A percentile compares a stretch with the other conserved stretches of the same genome.
These are phyloP conservation scores for Ylistrum balloti DNA, from an alignment of 1,140 invertebrate genomes.

Conservation along the genomic window DNA sequence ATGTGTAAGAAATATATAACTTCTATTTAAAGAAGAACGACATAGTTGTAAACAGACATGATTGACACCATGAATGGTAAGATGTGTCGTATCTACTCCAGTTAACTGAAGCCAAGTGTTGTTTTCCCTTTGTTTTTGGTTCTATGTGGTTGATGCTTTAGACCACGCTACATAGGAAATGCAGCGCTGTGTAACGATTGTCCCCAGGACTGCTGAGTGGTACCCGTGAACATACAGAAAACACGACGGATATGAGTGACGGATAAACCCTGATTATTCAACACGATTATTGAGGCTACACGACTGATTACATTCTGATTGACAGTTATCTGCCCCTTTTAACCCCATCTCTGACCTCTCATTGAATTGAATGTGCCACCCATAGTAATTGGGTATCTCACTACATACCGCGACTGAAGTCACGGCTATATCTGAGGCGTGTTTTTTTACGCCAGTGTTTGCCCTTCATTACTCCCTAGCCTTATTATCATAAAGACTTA, in stretches of 20 bases:
- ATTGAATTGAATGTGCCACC: neutral
- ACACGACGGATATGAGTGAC: neutral
- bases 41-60: no score
- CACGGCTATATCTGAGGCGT: neutral
- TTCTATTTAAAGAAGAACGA: no score
- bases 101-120: no score
- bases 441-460: neutral
- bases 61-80: no score
- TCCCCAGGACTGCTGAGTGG: neutral
- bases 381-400: neutral
- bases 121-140: no score
- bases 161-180: no score
- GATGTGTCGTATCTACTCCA: no score
- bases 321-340: slow-evolving; percentile 32
- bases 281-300: neutral
- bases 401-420: neutral
- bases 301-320: slow-evolving; percentile 30
- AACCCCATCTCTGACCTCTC: neutral
- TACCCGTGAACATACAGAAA: neutral
- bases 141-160: no score
- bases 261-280: slow-evolving; percentile 18
- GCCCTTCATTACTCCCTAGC: neutral
- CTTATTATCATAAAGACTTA: neutral
- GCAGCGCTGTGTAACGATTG: neutral
- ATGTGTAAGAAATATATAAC: no score